Percentiles rank a stretch among this genome's conserved stretches.
Evolutionary conservation across 1,140 invertebrate genomes (phyloP).

Genomic region (Leptinotarsa lineolata): DNA sequence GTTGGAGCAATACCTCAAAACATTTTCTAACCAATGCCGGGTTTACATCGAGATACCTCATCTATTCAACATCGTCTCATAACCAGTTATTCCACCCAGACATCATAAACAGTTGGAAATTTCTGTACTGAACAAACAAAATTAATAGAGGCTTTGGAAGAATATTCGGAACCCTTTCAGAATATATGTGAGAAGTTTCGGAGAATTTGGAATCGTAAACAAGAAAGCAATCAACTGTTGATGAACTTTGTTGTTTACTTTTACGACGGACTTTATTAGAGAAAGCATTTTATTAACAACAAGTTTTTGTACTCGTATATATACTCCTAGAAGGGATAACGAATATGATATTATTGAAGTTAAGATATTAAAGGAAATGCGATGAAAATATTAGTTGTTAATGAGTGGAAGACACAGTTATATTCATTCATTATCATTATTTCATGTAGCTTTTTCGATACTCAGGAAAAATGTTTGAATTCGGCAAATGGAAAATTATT

Average conservation of each 20-base stretch:
- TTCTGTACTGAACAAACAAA: neutral
- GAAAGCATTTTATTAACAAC: neutral
- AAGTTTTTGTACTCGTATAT: neutral
- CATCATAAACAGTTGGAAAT: neutral
- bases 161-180: neutral
- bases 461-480: too few species aligned
- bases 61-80: too few species aligned
- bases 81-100: neutral
- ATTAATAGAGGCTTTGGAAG: neutral
- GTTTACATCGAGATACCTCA: too few species aligned
- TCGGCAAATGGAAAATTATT: too few species aligned
- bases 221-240: conserved; percentile 2
- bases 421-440: too few species aligned
- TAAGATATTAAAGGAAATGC: too few species aligned
- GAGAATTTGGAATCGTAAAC: neutral
- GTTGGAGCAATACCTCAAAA: too few species aligned
- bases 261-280: neutral
- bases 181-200: conserved; percentile 3
- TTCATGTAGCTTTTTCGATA: too few species aligned
- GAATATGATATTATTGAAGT: neutral
- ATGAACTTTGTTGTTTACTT: conserved; percentile 1
- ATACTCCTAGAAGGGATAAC: neutral
- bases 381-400: too few species aligned
- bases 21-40: too few species aligned
- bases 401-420: too few species aligned